Evolutionary conservation across 2,113 vertebrate species (phyloP), one percentile per base, ranked within the genome.

Genomic region (Elephantulus edwardii): DNA sequence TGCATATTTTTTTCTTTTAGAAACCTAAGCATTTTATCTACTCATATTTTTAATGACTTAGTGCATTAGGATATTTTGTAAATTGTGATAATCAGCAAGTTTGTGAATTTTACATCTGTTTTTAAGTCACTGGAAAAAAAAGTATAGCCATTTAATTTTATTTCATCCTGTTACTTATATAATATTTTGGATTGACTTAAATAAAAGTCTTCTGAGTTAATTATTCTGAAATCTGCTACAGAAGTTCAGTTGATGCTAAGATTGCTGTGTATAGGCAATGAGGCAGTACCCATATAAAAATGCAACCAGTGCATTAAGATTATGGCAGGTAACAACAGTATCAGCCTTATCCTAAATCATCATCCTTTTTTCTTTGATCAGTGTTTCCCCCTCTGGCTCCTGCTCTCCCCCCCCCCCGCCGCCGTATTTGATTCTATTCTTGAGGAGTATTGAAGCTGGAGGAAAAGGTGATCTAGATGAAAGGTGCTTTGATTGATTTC

Each of bases 121-220:
- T 86, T 91, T 71, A 86, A 91, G 77, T 66, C 35, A 58, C 62
- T 72, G 52, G 44, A 16, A 79, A 60, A 74, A 8, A 83, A 64
- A 54, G 76, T 80, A 11, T 76, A 19, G 52, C 13, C 5, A 56
- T 80, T 84, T 50, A 48, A 2, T 85, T 56, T 89, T 17, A 13
- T 3, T 91, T 92, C 42, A 62, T 1, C 48, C 35, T 60, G 35
- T 38, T 68, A 16, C 35, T 68, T 68, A 72, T 62, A 30, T 16
- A 42, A 78, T 26, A 5, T 50, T 90, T 93, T 84, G n/a, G 66
- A n/a, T 71, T 86, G 58, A 12, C 64, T 89, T 91, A 82, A 90
- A 64, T 82, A 71, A 82, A 82, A 74, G 20, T 93, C 19, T 60
- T 82, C 35, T 5, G 70, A 70, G 70, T 82, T 54, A 46, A 56